Percentiles rank a stretch among this genome's conserved stretches.
These are phyloP conservation scores for Endotricha flammealis DNA, from an alignment of 2,888 invertebrate genomes.

Conservation along the genomic window DNA sequence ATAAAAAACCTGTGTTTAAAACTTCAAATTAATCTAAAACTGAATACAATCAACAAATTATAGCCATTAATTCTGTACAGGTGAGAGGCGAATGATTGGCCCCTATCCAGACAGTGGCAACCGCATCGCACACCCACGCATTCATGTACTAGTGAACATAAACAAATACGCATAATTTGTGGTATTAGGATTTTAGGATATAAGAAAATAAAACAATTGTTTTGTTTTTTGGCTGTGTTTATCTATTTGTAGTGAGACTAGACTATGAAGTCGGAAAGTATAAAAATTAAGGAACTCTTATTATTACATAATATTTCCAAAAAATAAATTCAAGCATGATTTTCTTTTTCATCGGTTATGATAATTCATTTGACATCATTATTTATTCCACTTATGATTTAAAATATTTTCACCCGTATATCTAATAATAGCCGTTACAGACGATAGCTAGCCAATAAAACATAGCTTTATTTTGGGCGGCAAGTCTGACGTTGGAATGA, in stretches of 20 bases:
- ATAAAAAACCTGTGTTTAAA: too few species aligned
- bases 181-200: too few species aligned
- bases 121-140: conserved; percentile 51
- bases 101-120: conserved; percentile 45
- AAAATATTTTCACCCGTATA: conserved; percentile 23
- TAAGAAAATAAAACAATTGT: too few species aligned
- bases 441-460: conserved; percentile 45
- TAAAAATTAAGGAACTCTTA: too few species aligned
- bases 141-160: conserved; percentile 38
- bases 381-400: conserved; percentile 17
- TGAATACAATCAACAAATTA: conserved; percentile 36
- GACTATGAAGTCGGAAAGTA: too few species aligned
- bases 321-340: background rate
- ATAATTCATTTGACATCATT: conserved; percentile 1
- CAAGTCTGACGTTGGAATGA: conserved; percentile 49
- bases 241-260: too few species aligned
- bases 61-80: conserved; percentile 52
- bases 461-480: conserved; percentile 47
- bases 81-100: conserved; percentile 65
- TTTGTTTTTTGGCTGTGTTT: too few species aligned
- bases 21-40: conserved; percentile 12
- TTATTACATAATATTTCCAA: too few species aligned
- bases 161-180: conserved; percentile 44
- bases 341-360: conserved; percentile 5
- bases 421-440: conserved; percentile 38